Evolutionary conservation across 2,888 invertebrate species (phyloP), one percentile per base, ranked within the genome.

Genomic region (Leucophora obtusa): DNA sequence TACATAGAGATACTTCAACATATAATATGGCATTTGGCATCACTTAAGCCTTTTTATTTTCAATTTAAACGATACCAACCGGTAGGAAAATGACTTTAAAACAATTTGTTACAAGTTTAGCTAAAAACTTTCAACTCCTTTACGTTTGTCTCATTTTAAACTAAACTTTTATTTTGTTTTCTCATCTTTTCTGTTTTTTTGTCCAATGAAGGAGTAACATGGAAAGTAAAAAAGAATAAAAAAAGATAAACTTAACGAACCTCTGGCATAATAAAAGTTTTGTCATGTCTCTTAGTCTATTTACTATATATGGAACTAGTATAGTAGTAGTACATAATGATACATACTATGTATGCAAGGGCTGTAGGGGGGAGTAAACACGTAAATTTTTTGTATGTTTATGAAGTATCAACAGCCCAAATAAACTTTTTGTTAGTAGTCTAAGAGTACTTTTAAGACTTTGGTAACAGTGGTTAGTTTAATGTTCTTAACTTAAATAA

Each of bases 21-120:
- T 14, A 51, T 28, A 47, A 33, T 66, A 66, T 79, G 79, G 71
- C 74, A 72, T 71, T 79, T 74, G 69, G 47, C 38, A 72, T 65
- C 47, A 72, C 33, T 21, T 53, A 70, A 63, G 60, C 50, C 54
- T 59, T 72, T 76, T 65, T 59, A 56, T 50, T 69, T 81, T 73
- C 72, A 80, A 72, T 75, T 76, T 79, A 75, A 79, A 75, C 62
- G 71, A 68, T 71, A 79, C 66, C 79, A 68, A 75, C 74, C 75
- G 75, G 65, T 65, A 77, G 63, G 73, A 77, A 77, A 73, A 81
- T 70, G 76, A 76, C 80, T 80, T 80, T 69, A 62, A 74, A 79
- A 79, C 74, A 74, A 74, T 79, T 79, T 79, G 70, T 56, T 66
- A 65, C 66, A 65, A 79, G 74, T 79, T 70, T 62, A 66, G 35